phyloP scores from a whole-genome alignment of 2,113 vertebrate genomes.

The Ceuthmochares aereus region DNA sequence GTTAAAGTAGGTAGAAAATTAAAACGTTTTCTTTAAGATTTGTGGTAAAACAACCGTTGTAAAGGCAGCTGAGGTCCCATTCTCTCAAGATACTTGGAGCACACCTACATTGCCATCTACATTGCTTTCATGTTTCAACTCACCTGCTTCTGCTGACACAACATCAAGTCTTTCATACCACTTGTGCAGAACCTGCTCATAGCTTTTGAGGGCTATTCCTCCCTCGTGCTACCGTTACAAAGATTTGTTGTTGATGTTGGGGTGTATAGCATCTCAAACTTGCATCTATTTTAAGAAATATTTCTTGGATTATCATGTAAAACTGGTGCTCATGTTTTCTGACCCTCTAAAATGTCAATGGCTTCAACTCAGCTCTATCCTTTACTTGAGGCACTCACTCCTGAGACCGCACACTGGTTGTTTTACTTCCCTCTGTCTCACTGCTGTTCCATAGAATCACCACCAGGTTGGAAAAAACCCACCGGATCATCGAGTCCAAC shows the following conservation, averaged over 20 bases:
- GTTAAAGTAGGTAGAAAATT: neutral
- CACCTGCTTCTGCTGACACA: neutral
- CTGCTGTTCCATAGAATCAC: too few species aligned
- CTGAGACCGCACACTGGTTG: neutral
- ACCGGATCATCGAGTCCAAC: too few species aligned
- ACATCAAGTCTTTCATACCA: neutral
- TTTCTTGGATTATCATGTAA: neutral
- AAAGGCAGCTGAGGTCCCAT: neutral
- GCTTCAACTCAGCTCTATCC: neutral
- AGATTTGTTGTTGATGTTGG: neutral
- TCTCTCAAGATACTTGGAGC: neutral
- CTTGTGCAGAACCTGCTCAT: neutral
- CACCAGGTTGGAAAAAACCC: too few species aligned
- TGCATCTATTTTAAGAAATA: neutral
- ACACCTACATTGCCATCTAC: too few species aligned
- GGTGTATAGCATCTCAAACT: fast-evolving
- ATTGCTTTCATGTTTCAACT: neutral
- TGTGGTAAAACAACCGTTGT: neutral
- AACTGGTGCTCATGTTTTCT: neutral
- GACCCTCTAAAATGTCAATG: neutral
- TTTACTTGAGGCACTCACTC: neutral
- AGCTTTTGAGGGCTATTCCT: neutral
- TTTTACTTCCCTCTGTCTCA: neutral
- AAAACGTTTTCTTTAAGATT: neutral
- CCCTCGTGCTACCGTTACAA: neutral